A percentile compares a stretch with the other conserved stretches of the same genome.
Conservation (phyloP, 2,797 vertebrate species). For the Discoglossus pictus region DNA sequence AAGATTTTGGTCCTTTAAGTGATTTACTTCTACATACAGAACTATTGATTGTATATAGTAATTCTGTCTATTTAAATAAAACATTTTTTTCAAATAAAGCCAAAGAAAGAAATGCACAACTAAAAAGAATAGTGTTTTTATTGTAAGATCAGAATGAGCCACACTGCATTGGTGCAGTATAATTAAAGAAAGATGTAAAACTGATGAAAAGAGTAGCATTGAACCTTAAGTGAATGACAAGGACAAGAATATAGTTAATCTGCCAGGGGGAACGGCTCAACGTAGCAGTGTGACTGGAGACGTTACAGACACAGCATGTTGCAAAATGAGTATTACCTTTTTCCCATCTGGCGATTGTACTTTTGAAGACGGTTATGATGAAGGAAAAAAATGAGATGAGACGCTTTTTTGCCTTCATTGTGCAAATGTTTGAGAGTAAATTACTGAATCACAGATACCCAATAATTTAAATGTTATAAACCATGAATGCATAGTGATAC, state of each 20-base stretch:
- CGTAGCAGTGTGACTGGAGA: neutral
- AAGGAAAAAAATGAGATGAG: neutral
- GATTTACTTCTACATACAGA: too few relatives aligned
- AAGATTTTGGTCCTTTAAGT: too few relatives aligned
- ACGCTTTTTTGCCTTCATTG: neutral
- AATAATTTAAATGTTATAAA: too few relatives aligned
- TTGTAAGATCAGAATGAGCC: neutral
- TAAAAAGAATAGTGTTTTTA: too few relatives aligned
- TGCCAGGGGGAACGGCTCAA: neutral
- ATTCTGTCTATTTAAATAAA: too few relatives aligned
- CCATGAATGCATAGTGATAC: too few relatives aligned
- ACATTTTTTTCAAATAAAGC: too few relatives aligned
- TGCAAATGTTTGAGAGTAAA: neutral
- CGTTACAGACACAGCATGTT: constrained; percentile 14
- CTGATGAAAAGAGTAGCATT: neutral
- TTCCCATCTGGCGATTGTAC: constrained; percentile 10
- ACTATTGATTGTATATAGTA: too few relatives aligned
- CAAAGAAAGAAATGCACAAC: too few relatives aligned
- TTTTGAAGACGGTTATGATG: neutral
- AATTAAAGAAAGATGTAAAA: neutral
- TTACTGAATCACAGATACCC: too few relatives aligned
- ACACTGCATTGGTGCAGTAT: constrained; percentile 1
- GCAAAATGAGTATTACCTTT: constrained; percentile 17
- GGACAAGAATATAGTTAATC: neutral
- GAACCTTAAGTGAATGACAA: too few relatives aligned